These are phyloP conservation scores for Drosophila pectinifera DNA, from an alignment of 1,140 invertebrate genomes.

Conservation along the genomic window DNA sequence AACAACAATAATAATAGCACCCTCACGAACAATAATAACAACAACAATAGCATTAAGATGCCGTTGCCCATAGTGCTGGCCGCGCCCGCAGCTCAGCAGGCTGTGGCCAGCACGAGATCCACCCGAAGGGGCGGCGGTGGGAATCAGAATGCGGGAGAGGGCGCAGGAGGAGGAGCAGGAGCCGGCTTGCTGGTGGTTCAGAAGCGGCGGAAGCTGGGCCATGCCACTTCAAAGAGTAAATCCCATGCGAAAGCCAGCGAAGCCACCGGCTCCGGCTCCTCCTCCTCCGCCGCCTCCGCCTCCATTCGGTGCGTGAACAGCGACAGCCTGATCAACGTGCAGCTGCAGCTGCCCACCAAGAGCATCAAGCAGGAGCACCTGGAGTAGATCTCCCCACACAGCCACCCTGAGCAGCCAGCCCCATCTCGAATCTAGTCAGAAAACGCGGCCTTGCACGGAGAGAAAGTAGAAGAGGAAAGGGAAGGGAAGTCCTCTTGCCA, in stretches of 20 bases:
- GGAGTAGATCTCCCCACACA: slow-evolving; percentile 34
- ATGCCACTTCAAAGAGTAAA: neutral
- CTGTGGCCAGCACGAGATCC: slow-evolving; percentile 13
- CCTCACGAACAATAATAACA: slow-evolving; percentile 48
- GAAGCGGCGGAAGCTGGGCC: slow-evolving; percentile 11
- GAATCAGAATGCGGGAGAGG: slow-evolving; percentile 11
- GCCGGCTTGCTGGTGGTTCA: neutral
- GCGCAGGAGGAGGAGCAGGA: neutral
- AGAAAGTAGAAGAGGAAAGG: slow-evolving; percentile 12
- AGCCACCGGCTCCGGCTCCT: neutral
- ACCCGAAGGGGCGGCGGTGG: slow-evolving; percentile 30
- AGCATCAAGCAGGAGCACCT: slow-evolving; percentile 67
- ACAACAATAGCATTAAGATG: slow-evolving; percentile 58
- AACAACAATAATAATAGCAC: slow-evolving; percentile 52
- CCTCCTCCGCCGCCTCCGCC: slow-evolving; percentile 21
- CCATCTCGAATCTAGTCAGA: slow-evolving; percentile 68
- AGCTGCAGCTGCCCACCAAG: slow-evolving; percentile 57
- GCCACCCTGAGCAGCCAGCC: neutral
- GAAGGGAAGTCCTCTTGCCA: slow-evolving; percentile 40
- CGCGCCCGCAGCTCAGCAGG: slow-evolving; percentile 10
- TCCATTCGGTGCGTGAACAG: slow-evolving; percentile 64
- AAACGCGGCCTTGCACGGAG: neutral
- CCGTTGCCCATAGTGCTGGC: slow-evolving; percentile 62
- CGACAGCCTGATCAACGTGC: slow-evolving; percentile 56
- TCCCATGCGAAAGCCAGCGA: neutral